Conservation (phyloP, 1,140 invertebrate genomes). For the Aphelinus atriplicis region DNA sequence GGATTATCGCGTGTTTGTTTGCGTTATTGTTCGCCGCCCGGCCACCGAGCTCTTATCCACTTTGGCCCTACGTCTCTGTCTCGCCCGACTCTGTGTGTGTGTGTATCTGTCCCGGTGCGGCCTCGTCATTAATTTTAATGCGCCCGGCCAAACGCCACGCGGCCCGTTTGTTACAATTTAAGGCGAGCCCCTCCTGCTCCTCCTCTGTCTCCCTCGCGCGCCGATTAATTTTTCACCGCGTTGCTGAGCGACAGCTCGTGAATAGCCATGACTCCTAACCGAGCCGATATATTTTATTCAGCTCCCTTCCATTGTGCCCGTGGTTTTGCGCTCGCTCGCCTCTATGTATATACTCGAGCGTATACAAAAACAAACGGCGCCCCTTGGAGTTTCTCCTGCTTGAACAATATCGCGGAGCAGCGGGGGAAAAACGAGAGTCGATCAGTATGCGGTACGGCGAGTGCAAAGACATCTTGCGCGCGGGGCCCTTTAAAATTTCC, state of each 20-base stretch:
- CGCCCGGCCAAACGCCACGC: conserved; percentile 46
- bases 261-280: conserved; percentile 35
- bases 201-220: not conserved
- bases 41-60: not conserved
- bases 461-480: conserved; percentile 21
- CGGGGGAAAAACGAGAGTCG: conserved; percentile 31
- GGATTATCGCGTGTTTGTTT: conserved; percentile 59
- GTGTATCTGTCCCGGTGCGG: conserved; percentile 45
- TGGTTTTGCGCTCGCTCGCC: conserved; percentile 9
- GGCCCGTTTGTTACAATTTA: conserved; percentile 57
- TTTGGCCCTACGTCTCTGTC: conserved; percentile 2
- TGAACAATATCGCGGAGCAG: not conserved
- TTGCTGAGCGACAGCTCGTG: conserved; percentile 47
- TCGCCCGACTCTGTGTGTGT: conserved; percentile 15
- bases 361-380: conserved; percentile 22
- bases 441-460: conserved; percentile 46
- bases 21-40: conserved; percentile 50
- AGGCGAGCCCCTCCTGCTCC: conserved; percentile 16
- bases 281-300: conserved; percentile 35
- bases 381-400: conserved; percentile 15
- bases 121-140: conserved; percentile 60
- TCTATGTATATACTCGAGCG: conserved; percentile 4
- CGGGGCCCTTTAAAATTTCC: conserved; percentile 48
- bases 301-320: not conserved
- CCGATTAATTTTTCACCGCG: conserved; percentile 57